Evolutionary conservation across 1,140 invertebrate genomes (phyloP).

Genomic region (Plectrocnemia conspersa): DNA sequence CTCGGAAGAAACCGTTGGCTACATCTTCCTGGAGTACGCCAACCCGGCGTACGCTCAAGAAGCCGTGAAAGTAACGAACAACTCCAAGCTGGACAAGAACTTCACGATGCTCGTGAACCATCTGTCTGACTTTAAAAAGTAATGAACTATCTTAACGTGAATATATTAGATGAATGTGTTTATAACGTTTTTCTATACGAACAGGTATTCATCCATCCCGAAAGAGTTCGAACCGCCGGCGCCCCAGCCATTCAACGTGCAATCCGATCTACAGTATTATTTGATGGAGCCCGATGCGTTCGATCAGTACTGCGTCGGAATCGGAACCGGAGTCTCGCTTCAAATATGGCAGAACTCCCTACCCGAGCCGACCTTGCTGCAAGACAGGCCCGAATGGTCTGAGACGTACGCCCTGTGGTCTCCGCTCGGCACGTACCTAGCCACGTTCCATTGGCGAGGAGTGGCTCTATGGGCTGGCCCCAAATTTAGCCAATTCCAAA

Average conservation of each 20-base stretch:
- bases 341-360: slow-evolving; percentile 87
- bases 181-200: too few relatives aligned
- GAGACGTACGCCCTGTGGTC: slow-evolving; percentile 97
- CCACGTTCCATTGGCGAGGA: slow-evolving; percentile 93
- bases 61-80: slow-evolving; percentile 83
- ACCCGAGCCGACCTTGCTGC: slow-evolving; percentile 78
- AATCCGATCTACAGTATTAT: slow-evolving; percentile 88
- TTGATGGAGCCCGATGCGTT: slow-evolving; percentile 88
- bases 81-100: slow-evolving; percentile 93
- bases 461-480: slow-evolving; percentile 96
- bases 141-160: too few relatives aligned
- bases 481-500: slow-evolving; percentile 85
- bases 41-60: slow-evolving; percentile 76
- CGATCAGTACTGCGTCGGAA: slow-evolving; percentile 92
- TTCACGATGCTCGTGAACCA: slow-evolving; percentile 95
- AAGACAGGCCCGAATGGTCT: slow-evolving; percentile 87
- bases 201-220: slow-evolving; percentile 82
- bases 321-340: slow-evolving; percentile 72
- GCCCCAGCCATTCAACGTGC: slow-evolving; percentile 79
- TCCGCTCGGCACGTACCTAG: slow-evolving; percentile 90
- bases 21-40: slow-evolving; percentile 90
- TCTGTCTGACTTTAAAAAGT: slow-evolving; percentile 95
- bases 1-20: slow-evolving; percentile 82
- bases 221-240: slow-evolving; percentile 89
- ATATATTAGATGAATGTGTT: too few relatives aligned